Evolutionary conservation across 2,888 invertebrate genomes (phyloP), one percentile per base, ranked within the genome.

Genomic region (Yponomeuta sedellus): DNA sequence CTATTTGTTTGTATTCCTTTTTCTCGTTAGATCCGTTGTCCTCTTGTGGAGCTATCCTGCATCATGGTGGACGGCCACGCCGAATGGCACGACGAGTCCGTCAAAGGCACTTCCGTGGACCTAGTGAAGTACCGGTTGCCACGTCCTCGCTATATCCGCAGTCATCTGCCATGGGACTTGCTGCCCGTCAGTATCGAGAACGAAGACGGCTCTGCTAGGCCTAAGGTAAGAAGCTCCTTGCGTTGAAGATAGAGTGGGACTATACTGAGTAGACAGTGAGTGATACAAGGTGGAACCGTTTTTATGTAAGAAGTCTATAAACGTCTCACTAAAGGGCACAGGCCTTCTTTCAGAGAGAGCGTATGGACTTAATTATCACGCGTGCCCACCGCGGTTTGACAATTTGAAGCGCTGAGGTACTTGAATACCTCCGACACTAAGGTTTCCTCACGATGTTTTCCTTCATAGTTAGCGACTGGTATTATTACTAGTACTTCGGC

Each of bases 91-190:
- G 88, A 88, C 84, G 94, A 85, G 84, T 92, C 92, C 61, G 90
- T 79, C 64, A 85, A 95, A 69, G 95, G 95, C 0, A 94, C 95
- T 63, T 95, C 96, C 0, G 94, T 97, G 10, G 94, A 95, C 69
- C 92, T 93, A 70, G 94, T 96, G 22, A 93, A 93, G 69, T 92
- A 94, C 69, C 81, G 85, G 0, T 88, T 94, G 73, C 88, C 94
- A n/a, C 92, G 93, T 69, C 96, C 96, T 1, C 92, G 96, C 70
- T 96, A 94, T 78, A 93, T 96, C 66, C 95, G 96, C 73, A 94
- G 94, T 39, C 96, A 96, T 74, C 85, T 97, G 64, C 95, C 96
- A 1, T 93, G 93, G 91, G 93, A 94, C 66, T 85, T 96, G 64
- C 82, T 96, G 68, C 96, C 97, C 0, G 79, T 81, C 34, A 88